Conservation (phyloP, 2,113 vertebrate species). For the Patagioenas fasciata region DNA sequence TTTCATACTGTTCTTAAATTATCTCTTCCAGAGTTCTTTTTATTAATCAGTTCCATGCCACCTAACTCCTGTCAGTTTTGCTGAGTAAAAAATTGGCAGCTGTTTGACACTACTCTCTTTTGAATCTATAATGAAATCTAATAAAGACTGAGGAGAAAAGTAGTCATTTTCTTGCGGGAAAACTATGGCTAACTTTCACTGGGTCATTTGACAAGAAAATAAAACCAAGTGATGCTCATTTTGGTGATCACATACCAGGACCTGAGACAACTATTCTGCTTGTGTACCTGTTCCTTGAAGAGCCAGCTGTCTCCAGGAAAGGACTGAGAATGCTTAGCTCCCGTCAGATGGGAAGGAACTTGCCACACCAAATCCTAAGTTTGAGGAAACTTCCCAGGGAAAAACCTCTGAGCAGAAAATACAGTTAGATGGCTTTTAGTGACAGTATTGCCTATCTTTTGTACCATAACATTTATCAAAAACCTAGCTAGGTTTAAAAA, state of each 20-base stretch:
- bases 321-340: not conserved
- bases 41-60: not conserved
- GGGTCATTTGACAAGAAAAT: conserved; percentile 24
- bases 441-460: not conserved
- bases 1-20: not conserved
- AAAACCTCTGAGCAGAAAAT: not conserved
- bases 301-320: not conserved
- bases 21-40: not conserved
- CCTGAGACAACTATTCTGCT: not conserved
- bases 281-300: not conserved
- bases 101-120: not conserved
- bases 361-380: not conserved
- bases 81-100: not conserved
- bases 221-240: not conserved
- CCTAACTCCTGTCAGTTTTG: not conserved
- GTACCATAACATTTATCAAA: not conserved
- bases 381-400: not conserved
- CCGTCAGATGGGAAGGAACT: not conserved
- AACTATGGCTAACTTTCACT: not conserved
- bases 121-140: not conserved
- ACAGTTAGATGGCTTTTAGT: not conserved
- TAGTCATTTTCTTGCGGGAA: not conserved
- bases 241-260: not conserved
- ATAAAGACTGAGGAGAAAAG: not conserved
- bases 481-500: not conserved